Conservation (phyloP, 1,140 invertebrate genomes). For the Ericerus pela region DNA sequence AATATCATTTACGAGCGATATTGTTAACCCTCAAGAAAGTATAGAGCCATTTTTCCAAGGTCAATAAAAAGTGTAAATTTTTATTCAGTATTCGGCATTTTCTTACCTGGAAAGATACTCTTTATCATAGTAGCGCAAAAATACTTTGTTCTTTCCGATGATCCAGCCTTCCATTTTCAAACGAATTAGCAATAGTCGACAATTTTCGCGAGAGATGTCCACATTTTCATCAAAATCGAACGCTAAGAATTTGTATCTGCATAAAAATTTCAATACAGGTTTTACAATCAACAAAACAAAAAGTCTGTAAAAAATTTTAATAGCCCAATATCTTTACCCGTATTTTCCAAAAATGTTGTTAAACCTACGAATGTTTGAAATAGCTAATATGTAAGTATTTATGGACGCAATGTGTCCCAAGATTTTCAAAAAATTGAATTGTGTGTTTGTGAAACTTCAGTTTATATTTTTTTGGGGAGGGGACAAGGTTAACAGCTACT, state of each 20-base stretch:
- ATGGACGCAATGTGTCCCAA: no score
- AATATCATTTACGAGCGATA: no score
- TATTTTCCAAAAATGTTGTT: not conserved
- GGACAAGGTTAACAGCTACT: no score
- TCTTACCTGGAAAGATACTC: slow-evolving; percentile 60
- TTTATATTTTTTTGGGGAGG: no score
- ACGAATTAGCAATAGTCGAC: slow-evolving; percentile 58
- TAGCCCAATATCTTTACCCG: not conserved
- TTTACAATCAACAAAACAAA: not conserved
- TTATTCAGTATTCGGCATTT: no score
- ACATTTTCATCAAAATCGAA: slow-evolving; percentile 79
- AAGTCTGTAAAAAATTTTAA: slow-evolving; percentile 6
- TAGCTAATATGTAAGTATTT: no score
- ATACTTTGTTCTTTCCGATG: slow-evolving; percentile 68
- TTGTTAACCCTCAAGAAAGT: no score
- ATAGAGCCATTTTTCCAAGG: no score
- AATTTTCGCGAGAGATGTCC: slow-evolving; percentile 67
- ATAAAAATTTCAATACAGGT: slow-evolving; percentile 16
- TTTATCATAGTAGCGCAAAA: slow-evolving; percentile 76
- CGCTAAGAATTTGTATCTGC: slow-evolving; percentile 70
- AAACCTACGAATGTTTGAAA: no score
- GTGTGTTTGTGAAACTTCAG: no score
- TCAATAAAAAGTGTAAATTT: no score
- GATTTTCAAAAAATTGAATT: no score
- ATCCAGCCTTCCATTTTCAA: slow-evolving; percentile 79